Percentiles rank a stretch among this genome's conserved stretches.
These are phyloP conservation scores for Achlya flavicornis DNA, from an alignment of 2,888 invertebrate genomes.

Conservation along the genomic window DNA sequence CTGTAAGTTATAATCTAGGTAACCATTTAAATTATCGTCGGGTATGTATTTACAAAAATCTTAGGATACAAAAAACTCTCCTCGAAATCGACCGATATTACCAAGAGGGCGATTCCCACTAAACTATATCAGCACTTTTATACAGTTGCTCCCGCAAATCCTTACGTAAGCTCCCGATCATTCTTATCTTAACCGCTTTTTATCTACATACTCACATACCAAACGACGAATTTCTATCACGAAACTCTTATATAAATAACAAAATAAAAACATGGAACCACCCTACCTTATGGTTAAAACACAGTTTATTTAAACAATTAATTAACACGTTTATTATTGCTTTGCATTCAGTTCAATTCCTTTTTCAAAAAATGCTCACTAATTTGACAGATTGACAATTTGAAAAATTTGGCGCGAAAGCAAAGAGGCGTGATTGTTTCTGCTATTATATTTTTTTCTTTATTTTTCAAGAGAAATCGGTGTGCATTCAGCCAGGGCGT, in stretches of 20 bases:
- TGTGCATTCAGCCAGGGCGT: conserved; percentile 71
- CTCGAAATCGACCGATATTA: not conserved
- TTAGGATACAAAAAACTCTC: not conserved
- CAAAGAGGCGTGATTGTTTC: conserved; percentile 34
- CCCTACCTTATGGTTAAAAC: conserved; percentile 43
- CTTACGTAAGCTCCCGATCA: conserved; percentile 72
- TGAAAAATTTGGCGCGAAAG: conserved; percentile 62
- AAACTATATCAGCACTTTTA: conserved; percentile 44
- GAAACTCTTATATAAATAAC: conserved; percentile 29
- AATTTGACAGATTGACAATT: conserved; percentile 55
- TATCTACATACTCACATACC: conserved; percentile 71
- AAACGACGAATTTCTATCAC: conserved; percentile 30
- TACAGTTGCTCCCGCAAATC: conserved; percentile 49
- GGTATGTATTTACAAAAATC: not conserved
- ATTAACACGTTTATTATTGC: conserved; percentile 73
- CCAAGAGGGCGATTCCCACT: conserved; percentile 8
- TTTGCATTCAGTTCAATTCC: conserved; percentile 62
- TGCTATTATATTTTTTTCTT: conserved; percentile 23
- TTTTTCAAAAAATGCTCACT: conserved; percentile 40
- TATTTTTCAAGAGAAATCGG: conserved; percentile 42
- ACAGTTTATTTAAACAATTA: conserved; percentile 60
- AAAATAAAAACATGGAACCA: conserved; percentile 62
- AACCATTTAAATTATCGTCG: too few species aligned
- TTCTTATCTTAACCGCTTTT: conserved; percentile 58
- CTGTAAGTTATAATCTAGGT: too few species aligned